Percentiles rank a stretch among this genome's conserved stretches.
phyloP scores from a whole-genome alignment of 64 coral and sea anemone species.

The Anthopleura sola region DNA sequence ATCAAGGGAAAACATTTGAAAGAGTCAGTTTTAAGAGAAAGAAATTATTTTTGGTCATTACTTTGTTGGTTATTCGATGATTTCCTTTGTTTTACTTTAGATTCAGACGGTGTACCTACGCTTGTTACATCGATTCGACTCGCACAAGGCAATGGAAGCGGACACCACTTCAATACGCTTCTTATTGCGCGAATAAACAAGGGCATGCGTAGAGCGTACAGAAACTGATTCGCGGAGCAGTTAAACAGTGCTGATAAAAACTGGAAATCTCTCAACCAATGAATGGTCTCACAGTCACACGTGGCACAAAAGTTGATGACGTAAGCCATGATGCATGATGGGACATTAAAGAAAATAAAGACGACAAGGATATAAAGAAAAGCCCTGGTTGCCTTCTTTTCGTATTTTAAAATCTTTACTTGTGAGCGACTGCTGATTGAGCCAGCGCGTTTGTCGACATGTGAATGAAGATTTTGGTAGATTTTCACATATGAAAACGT shows the following conservation, averaged over 20 bases:
- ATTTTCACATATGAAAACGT: slow-evolving; percentile 45
- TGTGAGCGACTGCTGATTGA: background rate
- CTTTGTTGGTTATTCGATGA: background rate
- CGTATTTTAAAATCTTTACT: background rate
- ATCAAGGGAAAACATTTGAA: too few species aligned
- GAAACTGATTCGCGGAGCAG: slow-evolving; percentile 58
- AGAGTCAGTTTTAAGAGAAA: too few species aligned
- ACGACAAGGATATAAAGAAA: slow-evolving; percentile 49
- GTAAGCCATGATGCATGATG: slow-evolving; percentile 61
- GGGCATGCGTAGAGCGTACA: slow-evolving; percentile 66
- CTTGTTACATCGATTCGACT: slow-evolving; percentile 6
- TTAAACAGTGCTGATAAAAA: slow-evolving; percentile 37
- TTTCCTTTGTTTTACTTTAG: background rate
- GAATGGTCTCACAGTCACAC: slow-evolving; percentile 55
- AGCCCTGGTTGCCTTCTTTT: slow-evolving; percentile 47
- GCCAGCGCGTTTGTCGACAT: slow-evolving; percentile 5
- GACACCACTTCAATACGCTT: slow-evolving; percentile 19
- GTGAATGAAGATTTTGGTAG: slow-evolving; percentile 34
- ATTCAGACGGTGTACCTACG: background rate
- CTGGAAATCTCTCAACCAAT: slow-evolving; percentile 68
- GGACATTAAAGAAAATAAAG: slow-evolving; percentile 46
- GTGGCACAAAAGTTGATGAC: slow-evolving; percentile 58
- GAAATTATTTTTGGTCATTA: too few species aligned
- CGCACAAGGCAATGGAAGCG: background rate
- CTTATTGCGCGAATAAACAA: slow-evolving; percentile 40